A percentile compares a stretch with the other conserved stretches of the same genome.
Conservation (phyloP, 2,797 vertebrate species). For the Periparus ater region DNA sequence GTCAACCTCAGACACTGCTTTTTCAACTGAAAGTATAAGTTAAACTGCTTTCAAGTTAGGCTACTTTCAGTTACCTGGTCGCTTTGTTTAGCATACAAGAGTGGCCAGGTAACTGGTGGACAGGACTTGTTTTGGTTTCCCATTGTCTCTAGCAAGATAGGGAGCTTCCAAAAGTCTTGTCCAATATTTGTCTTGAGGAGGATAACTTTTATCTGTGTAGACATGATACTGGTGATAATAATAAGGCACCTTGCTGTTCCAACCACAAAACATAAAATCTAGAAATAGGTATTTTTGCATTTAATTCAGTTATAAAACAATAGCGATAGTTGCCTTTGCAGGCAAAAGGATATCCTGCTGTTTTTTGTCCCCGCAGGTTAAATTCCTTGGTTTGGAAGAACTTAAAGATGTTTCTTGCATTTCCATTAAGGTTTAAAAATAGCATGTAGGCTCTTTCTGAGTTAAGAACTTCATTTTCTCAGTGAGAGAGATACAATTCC, state of each 20-base stretch:
- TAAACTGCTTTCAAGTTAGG: not conserved
- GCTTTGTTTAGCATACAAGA: not conserved
- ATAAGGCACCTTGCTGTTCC: not conserved
- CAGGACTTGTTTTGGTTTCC: not conserved
- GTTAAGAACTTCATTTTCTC: not conserved
- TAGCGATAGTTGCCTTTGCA: not conserved
- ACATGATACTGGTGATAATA: not conserved
- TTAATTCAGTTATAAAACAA: not conserved
- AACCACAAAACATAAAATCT: not conserved
- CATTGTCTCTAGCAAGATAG: not conserved
- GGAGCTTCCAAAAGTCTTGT: not conserved
- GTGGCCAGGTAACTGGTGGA: not conserved
- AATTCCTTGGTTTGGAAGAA: not conserved
- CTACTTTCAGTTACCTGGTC: not conserved
- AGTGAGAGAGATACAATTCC: not conserved
- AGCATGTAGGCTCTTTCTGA: not conserved
- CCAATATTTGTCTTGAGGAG: not conserved
- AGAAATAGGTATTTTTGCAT: not conserved
- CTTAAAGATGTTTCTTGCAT: not conserved
- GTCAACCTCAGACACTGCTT: not conserved
- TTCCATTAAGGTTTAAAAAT: not conserved
- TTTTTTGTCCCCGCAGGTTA: not conserved
- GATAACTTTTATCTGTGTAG: not conserved
- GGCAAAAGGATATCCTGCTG: constrained; percentile 9
- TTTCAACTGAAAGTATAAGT: not conserved